These are phyloP conservation scores for Ploceus nigricollis DNA, from an alignment of 2,113 vertebrate species.

Conservation along the genomic window DNA sequence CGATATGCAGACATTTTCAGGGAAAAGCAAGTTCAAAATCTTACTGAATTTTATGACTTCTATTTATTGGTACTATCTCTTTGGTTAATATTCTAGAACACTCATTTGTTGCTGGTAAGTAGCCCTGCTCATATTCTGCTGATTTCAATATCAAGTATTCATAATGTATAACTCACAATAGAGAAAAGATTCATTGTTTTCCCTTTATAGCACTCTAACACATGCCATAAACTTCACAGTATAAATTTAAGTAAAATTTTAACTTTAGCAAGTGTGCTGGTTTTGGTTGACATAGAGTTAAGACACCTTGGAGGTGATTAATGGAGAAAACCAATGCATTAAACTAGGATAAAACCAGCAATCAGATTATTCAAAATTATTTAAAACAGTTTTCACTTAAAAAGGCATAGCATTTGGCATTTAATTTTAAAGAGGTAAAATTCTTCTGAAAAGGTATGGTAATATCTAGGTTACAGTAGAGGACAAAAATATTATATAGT, in stretches of 20 bases:
- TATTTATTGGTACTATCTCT: not conserved
- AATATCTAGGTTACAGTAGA: not conserved
- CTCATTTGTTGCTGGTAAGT: not conserved
- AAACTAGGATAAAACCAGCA: not conserved
- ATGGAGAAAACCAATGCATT: not conserved
- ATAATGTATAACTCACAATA: not conserved
- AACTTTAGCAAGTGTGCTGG: not conserved
- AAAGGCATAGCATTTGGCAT: not conserved
- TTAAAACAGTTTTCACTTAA: not conserved
- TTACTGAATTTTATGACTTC: not conserved
- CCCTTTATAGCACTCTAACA: not conserved
- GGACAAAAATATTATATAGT: not conserved
- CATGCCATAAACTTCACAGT: not conserved
- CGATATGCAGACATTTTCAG: not conserved
- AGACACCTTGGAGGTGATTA: not conserved
- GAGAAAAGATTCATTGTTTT: not conserved
- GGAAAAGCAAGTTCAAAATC: not conserved
- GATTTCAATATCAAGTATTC: not conserved
- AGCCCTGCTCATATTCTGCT: not conserved
- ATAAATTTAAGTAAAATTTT: not conserved
- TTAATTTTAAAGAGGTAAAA: not conserved
- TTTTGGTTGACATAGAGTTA: not conserved
- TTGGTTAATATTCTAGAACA: not conserved
- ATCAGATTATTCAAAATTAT: not conserved
- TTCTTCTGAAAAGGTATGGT: not conserved